Evolutionary conservation across 2,797 vertebrate genomes (phyloP).

Genomic region (Pangasius djambal): DNA sequence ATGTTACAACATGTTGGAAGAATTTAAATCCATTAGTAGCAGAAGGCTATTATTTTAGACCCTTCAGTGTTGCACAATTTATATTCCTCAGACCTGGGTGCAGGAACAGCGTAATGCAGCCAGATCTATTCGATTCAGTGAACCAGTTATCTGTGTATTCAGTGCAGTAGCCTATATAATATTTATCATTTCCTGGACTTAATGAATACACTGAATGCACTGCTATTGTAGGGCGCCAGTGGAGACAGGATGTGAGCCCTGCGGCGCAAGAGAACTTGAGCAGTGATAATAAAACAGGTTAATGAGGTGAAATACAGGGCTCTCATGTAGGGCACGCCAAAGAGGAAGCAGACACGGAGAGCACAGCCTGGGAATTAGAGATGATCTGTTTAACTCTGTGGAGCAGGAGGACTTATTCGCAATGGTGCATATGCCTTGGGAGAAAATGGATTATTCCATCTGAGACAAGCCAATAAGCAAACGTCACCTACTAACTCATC

Average conservation of each 20-base stretch:
- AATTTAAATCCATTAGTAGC: constrained; percentile 25
- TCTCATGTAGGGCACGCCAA: constrained; percentile 36
- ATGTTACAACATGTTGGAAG: constrained; percentile 24
- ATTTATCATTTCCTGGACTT: constrained; percentile 24
- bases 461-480: not conserved
- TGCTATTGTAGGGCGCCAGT: constrained; percentile 2
- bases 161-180: constrained; percentile 5
- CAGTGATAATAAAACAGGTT: constrained; percentile 46
- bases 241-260: constrained; percentile 49
- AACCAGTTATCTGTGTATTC: not conserved
- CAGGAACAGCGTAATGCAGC: not conserved
- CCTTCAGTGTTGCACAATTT: not conserved
- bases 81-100: constrained; percentile 1
- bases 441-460: not conserved
- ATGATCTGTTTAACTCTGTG: constrained; percentile 47
- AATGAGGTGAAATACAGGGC: constrained; percentile 58
- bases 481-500: not conserved
- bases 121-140: not conserved
- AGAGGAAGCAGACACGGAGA: constrained; percentile 43
- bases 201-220: not conserved
- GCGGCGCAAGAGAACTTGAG: constrained; percentile 48
- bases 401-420: not conserved
- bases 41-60: constrained; percentile 3
- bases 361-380: constrained; percentile 48
- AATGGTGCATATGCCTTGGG: not conserved